phyloP scores from a whole-genome alignment of 1,140 invertebrate genomes.

The Heliconius nattereri region DNA sequence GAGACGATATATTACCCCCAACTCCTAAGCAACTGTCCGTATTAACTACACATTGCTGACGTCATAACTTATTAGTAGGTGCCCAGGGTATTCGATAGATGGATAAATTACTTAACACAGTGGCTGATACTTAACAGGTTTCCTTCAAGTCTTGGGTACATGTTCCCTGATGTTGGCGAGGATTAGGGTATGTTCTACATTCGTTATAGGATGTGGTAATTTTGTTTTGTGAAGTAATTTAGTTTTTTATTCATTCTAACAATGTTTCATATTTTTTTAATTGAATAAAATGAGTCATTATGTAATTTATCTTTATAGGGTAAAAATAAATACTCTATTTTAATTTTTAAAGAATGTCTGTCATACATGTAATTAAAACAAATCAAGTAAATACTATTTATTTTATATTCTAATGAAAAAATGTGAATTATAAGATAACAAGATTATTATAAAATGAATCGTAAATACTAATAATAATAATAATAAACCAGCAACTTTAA shows the following conservation, averaged over 20 bases:
- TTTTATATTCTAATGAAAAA: background rate
- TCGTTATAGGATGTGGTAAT: too few relatives aligned
- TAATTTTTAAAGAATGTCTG: too few relatives aligned
- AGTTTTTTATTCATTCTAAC: too few relatives aligned
- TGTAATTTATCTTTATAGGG: too few relatives aligned
- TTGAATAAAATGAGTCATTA: too few relatives aligned
- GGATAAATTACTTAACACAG: slow-evolving; percentile 49
- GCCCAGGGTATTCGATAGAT: slow-evolving; percentile 56
- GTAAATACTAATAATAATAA: background rate
- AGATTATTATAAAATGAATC: background rate
- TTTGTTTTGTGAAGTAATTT: too few relatives aligned
- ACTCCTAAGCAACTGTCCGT: slow-evolving; percentile 50
- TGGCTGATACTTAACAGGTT: slow-evolving; percentile 34
- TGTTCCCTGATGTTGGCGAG: slow-evolving; percentile 4
- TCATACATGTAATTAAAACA: too few relatives aligned
- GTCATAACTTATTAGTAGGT: slow-evolving; percentile 58
- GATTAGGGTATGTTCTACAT: slow-evolving; percentile 15
- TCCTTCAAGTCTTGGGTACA: slow-evolving; percentile 23
- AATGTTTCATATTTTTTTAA: too few relatives aligned
- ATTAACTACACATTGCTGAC: slow-evolving; percentile 64
- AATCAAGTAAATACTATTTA: background rate
- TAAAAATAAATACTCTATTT: too few relatives aligned
- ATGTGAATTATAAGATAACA: background rate
- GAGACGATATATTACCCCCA: slow-evolving; percentile 57
- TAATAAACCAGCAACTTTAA: background rate